A percentile compares a stretch with the other conserved stretches of the same genome.
Evolutionary conservation across 92 coral and sea anemone species (phyloP).

Genomic region (Epizoanthus illoricatus): DNA sequence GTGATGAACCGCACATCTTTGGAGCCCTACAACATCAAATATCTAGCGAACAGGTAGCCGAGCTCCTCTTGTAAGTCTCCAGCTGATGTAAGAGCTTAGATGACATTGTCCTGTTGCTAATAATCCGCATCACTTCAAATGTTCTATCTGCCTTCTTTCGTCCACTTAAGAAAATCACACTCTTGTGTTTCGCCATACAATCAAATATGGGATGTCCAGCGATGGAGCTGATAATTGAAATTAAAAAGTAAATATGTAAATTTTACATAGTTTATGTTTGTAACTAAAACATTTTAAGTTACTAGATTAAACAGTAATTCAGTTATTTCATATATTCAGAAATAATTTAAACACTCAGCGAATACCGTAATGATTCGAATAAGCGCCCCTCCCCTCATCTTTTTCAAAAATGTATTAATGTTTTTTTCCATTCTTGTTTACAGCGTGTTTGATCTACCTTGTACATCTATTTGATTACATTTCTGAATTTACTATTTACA

Average conservation of each 20-base stretch:
- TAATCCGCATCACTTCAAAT: constrained; percentile 33
- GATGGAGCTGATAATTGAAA: constrained; percentile 18
- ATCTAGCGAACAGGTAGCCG: constrained; percentile 11
- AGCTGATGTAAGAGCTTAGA: constrained; percentile 8
- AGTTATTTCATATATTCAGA: no score
- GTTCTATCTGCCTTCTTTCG: constrained; percentile 25
- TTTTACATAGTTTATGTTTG: background rate
- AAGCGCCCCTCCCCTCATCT: no score
- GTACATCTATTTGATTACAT: no score
- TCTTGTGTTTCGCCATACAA: constrained; percentile 31
- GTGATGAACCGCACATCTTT: no score
- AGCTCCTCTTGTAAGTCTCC: constrained; percentile 11
- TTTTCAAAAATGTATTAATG: no score
- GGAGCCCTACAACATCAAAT: background rate
- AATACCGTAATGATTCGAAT: no score
- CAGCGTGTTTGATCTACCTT: no score
- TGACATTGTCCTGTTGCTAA: constrained; percentile 18
- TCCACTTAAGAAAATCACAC: constrained; percentile 14
- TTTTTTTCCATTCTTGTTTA: no score
- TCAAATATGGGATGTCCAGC: constrained; percentile 37
- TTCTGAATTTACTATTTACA: no score
- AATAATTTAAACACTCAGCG: no score
- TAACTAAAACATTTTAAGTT: no score
- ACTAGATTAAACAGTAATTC: no score
- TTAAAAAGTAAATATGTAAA: background rate